Percentiles rank a stretch among this genome's conserved stretches.
Conservation (phyloP, 2,888 invertebrate genomes). For the Thalpophila matura region DNA sequence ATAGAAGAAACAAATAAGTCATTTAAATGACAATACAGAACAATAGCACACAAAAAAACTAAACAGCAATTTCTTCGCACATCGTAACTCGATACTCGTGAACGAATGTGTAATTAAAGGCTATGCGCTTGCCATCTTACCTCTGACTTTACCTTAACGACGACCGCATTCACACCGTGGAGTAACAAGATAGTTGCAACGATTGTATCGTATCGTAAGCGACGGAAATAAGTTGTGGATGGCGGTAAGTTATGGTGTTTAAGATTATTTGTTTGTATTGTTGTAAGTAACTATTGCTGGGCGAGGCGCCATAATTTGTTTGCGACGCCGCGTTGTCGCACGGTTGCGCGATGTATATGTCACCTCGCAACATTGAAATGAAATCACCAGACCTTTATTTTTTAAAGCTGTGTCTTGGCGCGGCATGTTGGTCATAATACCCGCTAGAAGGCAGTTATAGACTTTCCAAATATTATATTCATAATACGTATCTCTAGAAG, state of each 20-base stretch:
- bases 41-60: conserved; percentile 22
- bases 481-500: too few species aligned
- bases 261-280: conserved; percentile 32
- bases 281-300: background rate
- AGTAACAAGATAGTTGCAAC: conserved; percentile 46
- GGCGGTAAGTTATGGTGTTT: too few species aligned
- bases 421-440: too few species aligned
- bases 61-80: conserved; percentile 29
- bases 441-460: too few species aligned
- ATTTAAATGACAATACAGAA: conserved; percentile 1
- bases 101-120: conserved; percentile 58
- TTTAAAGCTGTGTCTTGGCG: too few species aligned
- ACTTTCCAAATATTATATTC: too few species aligned
- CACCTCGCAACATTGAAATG: too few species aligned
- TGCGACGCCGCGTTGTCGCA: too few species aligned
- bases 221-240: conserved; percentile 29
- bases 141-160: conserved; percentile 52
- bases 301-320: too few species aligned
- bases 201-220: conserved; percentile 47
- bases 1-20: too few species aligned
- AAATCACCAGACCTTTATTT: too few species aligned
- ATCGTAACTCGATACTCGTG: conserved; percentile 44
- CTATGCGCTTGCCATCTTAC: conserved; percentile 39
- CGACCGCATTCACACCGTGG: conserved; percentile 48
- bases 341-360: too few species aligned